Conservation (phyloP, 1,140 invertebrate species). For the Harpegnathos saltator region DNA sequence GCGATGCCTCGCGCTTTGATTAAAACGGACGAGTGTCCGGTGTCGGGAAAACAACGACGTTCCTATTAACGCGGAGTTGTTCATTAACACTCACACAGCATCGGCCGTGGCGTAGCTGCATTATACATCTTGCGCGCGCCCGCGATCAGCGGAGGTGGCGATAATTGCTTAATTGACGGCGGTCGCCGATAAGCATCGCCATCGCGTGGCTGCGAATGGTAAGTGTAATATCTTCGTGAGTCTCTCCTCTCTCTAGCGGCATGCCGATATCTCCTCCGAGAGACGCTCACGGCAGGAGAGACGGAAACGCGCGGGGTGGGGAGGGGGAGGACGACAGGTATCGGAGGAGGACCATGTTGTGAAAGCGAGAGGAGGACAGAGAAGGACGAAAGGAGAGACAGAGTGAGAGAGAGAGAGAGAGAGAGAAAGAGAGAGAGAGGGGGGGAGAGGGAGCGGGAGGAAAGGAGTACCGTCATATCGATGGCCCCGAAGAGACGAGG, state of each 20-base stretch:
- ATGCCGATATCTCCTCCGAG: slow-evolving; percentile 13
- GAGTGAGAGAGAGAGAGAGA: not conserved
- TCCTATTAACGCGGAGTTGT: slow-evolving; percentile 48
- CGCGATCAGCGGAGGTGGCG: slow-evolving; percentile 60
- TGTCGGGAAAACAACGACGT: slow-evolving; percentile 46
- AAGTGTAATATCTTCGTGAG: slow-evolving; percentile 60
- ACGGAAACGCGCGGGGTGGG: not conserved
- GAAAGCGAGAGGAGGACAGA: slow-evolving; percentile 24
- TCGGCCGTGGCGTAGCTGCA: no score
- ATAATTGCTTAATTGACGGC: slow-evolving; percentile 81
- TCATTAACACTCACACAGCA: slow-evolving; percentile 50
- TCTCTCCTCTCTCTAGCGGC: slow-evolving; percentile 37
- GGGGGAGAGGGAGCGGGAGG: slow-evolving; percentile 43
- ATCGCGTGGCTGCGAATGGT: slow-evolving; percentile 63
- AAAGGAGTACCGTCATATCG: slow-evolving; percentile 66
- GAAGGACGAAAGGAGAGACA: slow-evolving; percentile 10
- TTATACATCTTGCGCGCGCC: no score
- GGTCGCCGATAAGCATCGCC: slow-evolving; percentile 77
- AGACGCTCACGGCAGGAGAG: not conserved
- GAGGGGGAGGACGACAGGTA: not conserved
- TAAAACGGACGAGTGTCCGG: slow-evolving; percentile 21
- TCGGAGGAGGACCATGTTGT: slow-evolving; percentile 5
- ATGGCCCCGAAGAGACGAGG: slow-evolving; percentile 75
- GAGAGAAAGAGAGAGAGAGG: slow-evolving; percentile 16
- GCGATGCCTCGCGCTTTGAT: slow-evolving; percentile 64